A percentile compares a stretch with the other conserved stretches of the same genome.
Evolutionary conservation across 2,113 vertebrate genomes (phyloP).

Genomic region (Narcine bancroftii): DNA sequence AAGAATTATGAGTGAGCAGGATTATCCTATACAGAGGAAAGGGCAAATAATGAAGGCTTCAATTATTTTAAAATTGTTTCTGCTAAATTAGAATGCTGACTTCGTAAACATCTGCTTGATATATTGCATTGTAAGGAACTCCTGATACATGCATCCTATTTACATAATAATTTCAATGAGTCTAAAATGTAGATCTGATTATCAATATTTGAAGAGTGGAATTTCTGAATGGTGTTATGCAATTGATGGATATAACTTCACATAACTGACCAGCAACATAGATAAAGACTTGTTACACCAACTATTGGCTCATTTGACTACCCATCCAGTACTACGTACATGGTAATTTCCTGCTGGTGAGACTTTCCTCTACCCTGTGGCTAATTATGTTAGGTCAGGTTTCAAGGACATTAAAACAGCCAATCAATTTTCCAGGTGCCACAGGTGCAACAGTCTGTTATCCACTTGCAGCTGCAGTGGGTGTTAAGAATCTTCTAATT

Average conservation of each 20-base stretch:
- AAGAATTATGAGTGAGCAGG: not conserved
- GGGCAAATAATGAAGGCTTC: not conserved
- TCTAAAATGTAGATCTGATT: not conserved
- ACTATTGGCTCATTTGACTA: not conserved
- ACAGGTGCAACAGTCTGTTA: not conserved
- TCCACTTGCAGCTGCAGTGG: not conserved
- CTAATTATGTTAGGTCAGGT: not conserved
- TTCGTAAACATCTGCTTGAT: not conserved
- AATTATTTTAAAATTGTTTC: not conserved
- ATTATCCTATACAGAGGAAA: not conserved
- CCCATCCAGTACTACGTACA: not conserved
- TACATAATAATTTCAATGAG: not conserved
- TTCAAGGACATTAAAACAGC: not conserved
- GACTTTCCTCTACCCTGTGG: not conserved
- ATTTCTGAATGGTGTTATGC: not conserved
- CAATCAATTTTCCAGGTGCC: not conserved
- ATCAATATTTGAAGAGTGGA: not conserved
- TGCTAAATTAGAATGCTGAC: not conserved
- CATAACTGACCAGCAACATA: not conserved
- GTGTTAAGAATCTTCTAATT: not conserved
- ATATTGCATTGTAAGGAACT: not conserved
- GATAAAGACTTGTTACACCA: not conserved
- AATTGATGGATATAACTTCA: not conserved
- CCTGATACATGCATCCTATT: not conserved
- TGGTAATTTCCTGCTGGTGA: not conserved